phyloP scores from a whole-genome alignment of 2,113 vertebrate genomes.

The Mormyrus iriodes region DNA sequence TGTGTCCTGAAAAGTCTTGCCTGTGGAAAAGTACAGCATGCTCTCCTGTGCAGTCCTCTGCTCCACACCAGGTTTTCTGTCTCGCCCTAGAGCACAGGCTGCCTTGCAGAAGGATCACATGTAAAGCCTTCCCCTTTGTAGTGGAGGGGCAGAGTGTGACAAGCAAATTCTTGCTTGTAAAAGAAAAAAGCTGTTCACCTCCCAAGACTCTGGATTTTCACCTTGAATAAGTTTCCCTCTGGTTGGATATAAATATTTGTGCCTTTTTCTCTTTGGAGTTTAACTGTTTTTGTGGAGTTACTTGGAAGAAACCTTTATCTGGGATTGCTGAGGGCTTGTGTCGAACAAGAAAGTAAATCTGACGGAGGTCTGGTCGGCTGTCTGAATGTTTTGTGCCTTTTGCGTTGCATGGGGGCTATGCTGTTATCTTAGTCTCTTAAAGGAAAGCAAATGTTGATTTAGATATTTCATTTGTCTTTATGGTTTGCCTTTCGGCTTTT shows the following conservation, averaged over 20 bases:
- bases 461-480: conserved; percentile 10
- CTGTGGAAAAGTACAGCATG: background rate
- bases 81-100: conserved; percentile 62
- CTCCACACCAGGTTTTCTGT: conserved; percentile 79
- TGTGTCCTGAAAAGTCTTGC: background rate
- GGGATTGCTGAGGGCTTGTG: conserved; percentile 56
- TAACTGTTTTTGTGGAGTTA: conserved; percentile 56
- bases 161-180: conserved; percentile 71
- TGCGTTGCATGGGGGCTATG: conserved; percentile 35
- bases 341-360: conserved; percentile 72
- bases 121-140: conserved; percentile 82
- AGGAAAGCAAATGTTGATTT: conserved; percentile 46
- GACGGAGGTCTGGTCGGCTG: conserved; percentile 59
- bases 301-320: conserved; percentile 54
- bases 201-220: conserved; percentile 56
- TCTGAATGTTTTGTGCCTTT: conserved; percentile 63
- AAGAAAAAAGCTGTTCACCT: conserved; percentile 44
- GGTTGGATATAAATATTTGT: conserved; percentile 44
- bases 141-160: conserved; percentile 74
- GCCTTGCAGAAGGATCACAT: conserved; percentile 82
- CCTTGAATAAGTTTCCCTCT: conserved; percentile 47
- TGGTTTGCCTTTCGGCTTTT: background rate
- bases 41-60: conserved; percentile 27
- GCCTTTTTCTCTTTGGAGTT: conserved; percentile 49
- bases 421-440: conserved; percentile 41